Base-by-base conservation (phyloP, 2,888 invertebrate species). In the Chouioia cunea region DNA sequence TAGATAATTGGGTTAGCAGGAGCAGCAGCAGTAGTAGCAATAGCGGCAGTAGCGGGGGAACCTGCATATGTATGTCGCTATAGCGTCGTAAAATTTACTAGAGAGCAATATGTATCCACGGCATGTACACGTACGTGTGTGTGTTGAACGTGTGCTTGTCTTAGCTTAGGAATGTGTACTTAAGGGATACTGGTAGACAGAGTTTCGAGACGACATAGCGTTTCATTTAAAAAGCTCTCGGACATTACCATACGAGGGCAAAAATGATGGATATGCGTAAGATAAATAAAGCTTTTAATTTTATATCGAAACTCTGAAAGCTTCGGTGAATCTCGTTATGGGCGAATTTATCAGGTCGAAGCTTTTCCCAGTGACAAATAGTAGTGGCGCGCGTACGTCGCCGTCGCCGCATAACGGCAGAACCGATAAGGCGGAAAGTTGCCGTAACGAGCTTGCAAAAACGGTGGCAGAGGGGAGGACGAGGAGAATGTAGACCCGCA, bases 211-310 rank as follows among this genome's bases (percentile, higher is more conserved):
- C 27, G 27, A 27, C 6, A 6, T 27, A 27, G 20, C 52, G 36
- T 52, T 63, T 69, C 63, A 69, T 63, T 46, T 57, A 58, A 36
- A 10, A 36, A 69, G 57, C 52, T 8, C 27, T 27, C 57, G 36
- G 63, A 58, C n/a, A n/a, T n/a, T n/a, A n/a, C n/a, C n/a, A n/a
- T n/a, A n/a, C n/a, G n/a, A n/a, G n/a, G n/a, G n/a, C n/a, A n/a
- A n/a, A n/a, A n/a, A n/a, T n/a, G 16, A 18, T n/a, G 23, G 60
- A 60, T 67, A 12, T 62, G 62, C 36, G 54, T n/a, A n/a, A n/a
- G n/a, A n/a, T n/a, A n/a, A n/a, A 47, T 48, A 20, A 36, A 12
- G 4, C 14, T 48, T 68, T 70, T 70, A 65, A 65, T 70, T 70
- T 65, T 65, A 65, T 60, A 59, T 60, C 48, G 65, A 18, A 47